These are phyloP conservation scores for Drosophila affinis DNA, from an alignment of 2,888 invertebrate genomes.

Conservation along the genomic window DNA sequence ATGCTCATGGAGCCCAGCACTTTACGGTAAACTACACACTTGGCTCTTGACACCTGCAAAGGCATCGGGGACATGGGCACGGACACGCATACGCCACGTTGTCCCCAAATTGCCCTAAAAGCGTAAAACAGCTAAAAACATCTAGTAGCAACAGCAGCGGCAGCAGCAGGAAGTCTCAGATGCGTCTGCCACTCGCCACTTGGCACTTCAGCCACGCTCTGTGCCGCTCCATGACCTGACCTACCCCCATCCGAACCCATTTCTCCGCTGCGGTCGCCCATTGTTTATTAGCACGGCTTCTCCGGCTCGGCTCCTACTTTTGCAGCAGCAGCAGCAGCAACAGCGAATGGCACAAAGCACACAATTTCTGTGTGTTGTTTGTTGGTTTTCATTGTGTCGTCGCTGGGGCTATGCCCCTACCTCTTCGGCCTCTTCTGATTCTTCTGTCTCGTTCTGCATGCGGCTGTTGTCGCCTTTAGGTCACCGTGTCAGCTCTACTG, in stretches of 20 bases:
- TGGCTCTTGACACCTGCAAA: constrained; percentile 57
- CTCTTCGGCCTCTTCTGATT: not conserved
- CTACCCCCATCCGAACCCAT: not conserved
- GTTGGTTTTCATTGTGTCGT: constrained; percentile 27
- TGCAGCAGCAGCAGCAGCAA: constrained; percentile 6
- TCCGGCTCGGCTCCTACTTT: constrained; percentile 11
- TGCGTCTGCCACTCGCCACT: constrained; percentile 20
- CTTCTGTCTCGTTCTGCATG: constrained; percentile 32
- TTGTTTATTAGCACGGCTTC: constrained; percentile 46
- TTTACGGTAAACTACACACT: constrained; percentile 55
- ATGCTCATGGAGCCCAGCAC: constrained; percentile 19
- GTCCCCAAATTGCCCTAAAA: constrained; percentile 40
- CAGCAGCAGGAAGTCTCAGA: constrained; percentile 38
- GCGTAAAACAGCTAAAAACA: constrained; percentile 47
- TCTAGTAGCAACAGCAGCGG: constrained; percentile 11
- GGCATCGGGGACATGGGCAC: constrained; percentile 13
- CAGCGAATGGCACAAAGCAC: constrained; percentile 31
- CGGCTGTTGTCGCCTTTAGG: constrained; percentile 61
- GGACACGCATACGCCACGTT: constrained; percentile 44
- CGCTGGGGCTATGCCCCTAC: not conserved
- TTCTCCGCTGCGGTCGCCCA: constrained; percentile 16
- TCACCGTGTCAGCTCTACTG: constrained; percentile 58
- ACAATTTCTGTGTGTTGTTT: constrained; percentile 44
- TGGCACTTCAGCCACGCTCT: not conserved
- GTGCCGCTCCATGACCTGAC: not conserved